Evolutionary conservation across 2,113 vertebrate genomes (phyloP).

Genomic region (Phrynosoma platyrhinos): DNA sequence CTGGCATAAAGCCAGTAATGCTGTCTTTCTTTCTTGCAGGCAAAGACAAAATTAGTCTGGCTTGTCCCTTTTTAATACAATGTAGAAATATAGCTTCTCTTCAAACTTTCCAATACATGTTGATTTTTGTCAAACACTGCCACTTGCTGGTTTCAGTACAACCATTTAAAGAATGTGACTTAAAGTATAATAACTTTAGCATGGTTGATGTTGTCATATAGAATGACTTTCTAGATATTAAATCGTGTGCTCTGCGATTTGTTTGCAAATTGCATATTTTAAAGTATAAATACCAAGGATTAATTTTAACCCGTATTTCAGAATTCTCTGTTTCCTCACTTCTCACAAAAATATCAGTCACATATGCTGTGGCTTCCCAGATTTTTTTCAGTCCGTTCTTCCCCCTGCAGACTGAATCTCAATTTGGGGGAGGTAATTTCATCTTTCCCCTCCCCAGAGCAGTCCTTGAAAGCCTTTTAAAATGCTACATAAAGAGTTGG

Average conservation of each 20-base stretch:
- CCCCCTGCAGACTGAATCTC: background rate
- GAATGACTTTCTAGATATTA: constrained; percentile 4
- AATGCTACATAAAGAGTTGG: too few relatives aligned
- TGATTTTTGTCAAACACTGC: constrained; percentile 41
- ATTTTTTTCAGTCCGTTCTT: background rate
- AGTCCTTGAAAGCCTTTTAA: too few relatives aligned
- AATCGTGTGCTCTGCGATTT: constrained; percentile 14
- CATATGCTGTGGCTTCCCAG: background rate
- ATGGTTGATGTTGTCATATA: background rate
- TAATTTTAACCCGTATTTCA: background rate
- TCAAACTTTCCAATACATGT: background rate
- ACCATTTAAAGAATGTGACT: constrained; percentile 21
- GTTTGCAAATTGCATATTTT: background rate
- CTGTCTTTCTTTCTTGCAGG: background rate
- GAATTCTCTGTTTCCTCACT: background rate
- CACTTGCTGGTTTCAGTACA: constrained; percentile 59
- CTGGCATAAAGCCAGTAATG: background rate
- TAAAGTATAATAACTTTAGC: background rate
- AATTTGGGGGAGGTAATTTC: background rate
- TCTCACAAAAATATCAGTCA: background rate
- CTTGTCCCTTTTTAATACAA: background rate
- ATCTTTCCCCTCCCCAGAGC: background rate
- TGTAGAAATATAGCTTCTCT: background rate
- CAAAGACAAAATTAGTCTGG: constrained; percentile 23
- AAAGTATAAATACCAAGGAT: background rate